These are phyloP conservation scores for Halocaridina rubra DNA, from an alignment of 2,888 invertebrate genomes.

Conservation along the genomic window DNA sequence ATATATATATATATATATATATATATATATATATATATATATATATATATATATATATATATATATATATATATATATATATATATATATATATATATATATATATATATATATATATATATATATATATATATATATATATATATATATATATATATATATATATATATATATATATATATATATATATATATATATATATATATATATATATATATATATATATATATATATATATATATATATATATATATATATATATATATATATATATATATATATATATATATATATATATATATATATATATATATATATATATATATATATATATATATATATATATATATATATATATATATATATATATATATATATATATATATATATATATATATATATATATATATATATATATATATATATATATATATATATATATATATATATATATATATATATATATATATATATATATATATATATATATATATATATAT, in stretches of 20 bases:
- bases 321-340: conserved; percentile 2
- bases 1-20: background rate
- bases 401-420: conserved; percentile 14
- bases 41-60: background rate
- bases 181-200: background rate
- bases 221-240: background rate
- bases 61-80: background rate
- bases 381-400: background rate
- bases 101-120: background rate
- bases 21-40: background rate
- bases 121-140: background rate
- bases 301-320: background rate
- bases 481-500: background rate
- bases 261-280: conserved; percentile 17
- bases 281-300: conserved; percentile 1
- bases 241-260: conserved; percentile 21
- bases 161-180: background rate
- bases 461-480: background rate
- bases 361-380: background rate
- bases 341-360: background rate
- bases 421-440: background rate
- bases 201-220: background rate
- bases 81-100: background rate
- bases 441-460: background rate
- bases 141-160: background rate